These are phyloP conservation scores for Oriolus oriolus DNA, from an alignment of 2,113 vertebrate species.

Conservation along the genomic window DNA sequence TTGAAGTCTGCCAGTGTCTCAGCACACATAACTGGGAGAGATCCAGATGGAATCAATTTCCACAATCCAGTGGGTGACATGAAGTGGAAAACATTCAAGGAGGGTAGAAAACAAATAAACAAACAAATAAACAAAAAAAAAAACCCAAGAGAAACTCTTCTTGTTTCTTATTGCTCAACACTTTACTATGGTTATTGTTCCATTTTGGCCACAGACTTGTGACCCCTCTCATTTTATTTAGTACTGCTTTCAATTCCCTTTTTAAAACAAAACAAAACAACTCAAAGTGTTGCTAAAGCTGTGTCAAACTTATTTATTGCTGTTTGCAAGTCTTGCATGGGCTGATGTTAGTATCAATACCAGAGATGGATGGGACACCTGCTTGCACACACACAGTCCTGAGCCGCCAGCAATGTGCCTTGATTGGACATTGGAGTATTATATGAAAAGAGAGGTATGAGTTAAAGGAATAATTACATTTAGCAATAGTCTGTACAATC, in stretches of 20 bases:
- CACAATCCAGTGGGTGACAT: constrained; percentile 54
- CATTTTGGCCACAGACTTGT: constrained; percentile 53
- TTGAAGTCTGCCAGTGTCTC: neutral
- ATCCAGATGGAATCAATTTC: constrained; percentile 61
- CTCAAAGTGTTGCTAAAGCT: constrained; percentile 44
- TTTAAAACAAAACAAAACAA: constrained; percentile 54
- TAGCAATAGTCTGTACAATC: neutral
- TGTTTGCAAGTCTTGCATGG: neutral
- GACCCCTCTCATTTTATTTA: constrained; percentile 55
- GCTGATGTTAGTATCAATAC: neutral
- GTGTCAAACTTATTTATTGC: constrained; percentile 40
- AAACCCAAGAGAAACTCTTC: neutral
- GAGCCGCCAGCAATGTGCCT: neutral
- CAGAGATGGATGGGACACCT: neutral
- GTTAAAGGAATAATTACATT: neutral
- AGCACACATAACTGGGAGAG: constrained; percentile 29
- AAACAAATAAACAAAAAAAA: constrained; percentile 9
- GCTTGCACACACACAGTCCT: neutral
- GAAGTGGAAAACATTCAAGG: constrained; percentile 61
- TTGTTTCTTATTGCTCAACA: constrained; percentile 59
- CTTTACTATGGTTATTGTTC: constrained; percentile 65
- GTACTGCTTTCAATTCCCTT: constrained; percentile 46
- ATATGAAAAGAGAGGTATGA: neutral
- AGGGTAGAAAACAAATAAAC: constrained; percentile 47
- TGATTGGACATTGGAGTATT: neutral